These are phyloP conservation scores for Tapirus terrestris DNA, from an alignment of 2,113 vertebrate species.

Conservation along the genomic window DNA sequence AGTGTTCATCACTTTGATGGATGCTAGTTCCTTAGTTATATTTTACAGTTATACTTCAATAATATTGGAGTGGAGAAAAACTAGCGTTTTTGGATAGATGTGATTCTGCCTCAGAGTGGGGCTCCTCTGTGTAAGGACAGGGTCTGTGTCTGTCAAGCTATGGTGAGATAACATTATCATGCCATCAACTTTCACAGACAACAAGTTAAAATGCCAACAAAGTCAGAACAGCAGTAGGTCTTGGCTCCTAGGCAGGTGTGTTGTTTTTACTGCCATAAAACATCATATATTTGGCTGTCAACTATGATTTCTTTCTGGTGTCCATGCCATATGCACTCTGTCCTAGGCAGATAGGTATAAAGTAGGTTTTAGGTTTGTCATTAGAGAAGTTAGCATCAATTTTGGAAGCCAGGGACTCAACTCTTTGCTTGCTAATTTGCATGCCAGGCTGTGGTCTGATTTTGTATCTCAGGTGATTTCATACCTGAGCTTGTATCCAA, in stretches of 20 bases:
- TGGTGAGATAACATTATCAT: background rate
- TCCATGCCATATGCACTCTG: background rate
- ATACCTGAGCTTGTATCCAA: slow-evolving; percentile 43
- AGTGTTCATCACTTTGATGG: background rate
- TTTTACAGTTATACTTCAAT: background rate
- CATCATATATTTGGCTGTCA: background rate
- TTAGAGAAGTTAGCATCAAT: slow-evolving; percentile 72
- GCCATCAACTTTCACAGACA: background rate
- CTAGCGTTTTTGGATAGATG: background rate
- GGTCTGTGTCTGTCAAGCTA: background rate
- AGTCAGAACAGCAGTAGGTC: background rate
- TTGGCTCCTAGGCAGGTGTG: background rate
- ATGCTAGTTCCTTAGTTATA: background rate
- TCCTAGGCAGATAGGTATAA: background rate
- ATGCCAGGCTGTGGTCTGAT: slow-evolving; percentile 44
- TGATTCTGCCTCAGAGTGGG: background rate
- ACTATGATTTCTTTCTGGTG: background rate
- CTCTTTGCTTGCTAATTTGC: slow-evolving; percentile 76
- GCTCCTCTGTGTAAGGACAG: background rate
- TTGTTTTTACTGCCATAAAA: background rate
- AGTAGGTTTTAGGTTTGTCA: slow-evolving; percentile 71
- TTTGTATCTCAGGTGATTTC: slow-evolving; percentile 68
- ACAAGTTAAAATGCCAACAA: background rate
- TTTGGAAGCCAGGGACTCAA: slow-evolving; percentile 64
- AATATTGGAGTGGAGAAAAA: background rate